Evolutionary conservation across 1,140 invertebrate species (phyloP), one percentile per base, ranked within the genome.

Genomic region (Leptonema lineaticorne): DNA sequence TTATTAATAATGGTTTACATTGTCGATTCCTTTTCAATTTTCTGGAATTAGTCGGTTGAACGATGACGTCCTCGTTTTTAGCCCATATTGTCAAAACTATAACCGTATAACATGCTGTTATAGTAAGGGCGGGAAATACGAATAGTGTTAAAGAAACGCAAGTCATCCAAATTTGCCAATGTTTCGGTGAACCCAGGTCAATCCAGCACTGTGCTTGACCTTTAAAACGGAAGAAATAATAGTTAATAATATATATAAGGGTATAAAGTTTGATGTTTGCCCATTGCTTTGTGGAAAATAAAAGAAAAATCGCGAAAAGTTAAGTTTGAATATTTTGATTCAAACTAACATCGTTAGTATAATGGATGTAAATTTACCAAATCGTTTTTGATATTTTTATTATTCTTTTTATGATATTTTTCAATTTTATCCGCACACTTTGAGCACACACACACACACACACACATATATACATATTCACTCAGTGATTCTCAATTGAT

Each of bases 51-150:
- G 85, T 74, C 68, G 84, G 75, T 56, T 82, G 76, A 71, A 81
- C 80, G 24, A 85, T 82, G 0, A 86, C 82, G 30, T 83, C 83
- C 76, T 86, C 89, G 80, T 82, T 89, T 74, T 93, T 93, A 0
- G 90, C 89, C 93, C 93, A 96, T 72, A 98, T 97, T 2, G 95
- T 96, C 76, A 89, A 86, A 0, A 97, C 93, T 69, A 98, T 97
- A 69, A 96, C 87, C 7, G 90, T 87, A 80, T 97, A 97, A 77
- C 95, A 97, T 1, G 89, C 89, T 0, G 92, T 88, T 48, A 98
- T 98, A 73, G 96, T 93, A 28, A 97, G 73, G 0, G 95, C 91
- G 0, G 96, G 96, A 16, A 95, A 81, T 26, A 95, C 85, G 81
- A 97, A 96, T 2, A 97, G 85, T 30, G 90, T 87, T 3, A 92